These are phyloP conservation scores for Geophilus truncorum DNA, from an alignment of 2,888 invertebrate genomes.

Conservation along the genomic window DNA sequence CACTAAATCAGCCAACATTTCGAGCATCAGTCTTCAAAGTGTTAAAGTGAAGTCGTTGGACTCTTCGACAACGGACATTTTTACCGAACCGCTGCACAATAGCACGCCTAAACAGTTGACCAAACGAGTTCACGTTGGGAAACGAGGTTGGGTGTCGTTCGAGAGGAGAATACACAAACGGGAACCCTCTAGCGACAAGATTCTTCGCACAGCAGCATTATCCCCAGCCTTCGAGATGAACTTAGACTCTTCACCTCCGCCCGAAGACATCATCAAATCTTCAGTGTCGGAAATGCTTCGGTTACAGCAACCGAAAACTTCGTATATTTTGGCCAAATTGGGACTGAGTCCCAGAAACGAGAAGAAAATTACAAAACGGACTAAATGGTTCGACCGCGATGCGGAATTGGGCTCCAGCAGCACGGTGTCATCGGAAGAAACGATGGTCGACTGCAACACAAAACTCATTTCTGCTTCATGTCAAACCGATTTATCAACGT, in stretches of 20 bases:
- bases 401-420: neutral
- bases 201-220: slow-evolving; percentile 41
- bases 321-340: neutral
- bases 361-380: slow-evolving; percentile 3
- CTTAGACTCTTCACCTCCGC: slow-evolving; percentile 47
- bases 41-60: neutral
- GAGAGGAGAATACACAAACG: neutral
- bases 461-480: neutral
- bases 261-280: neutral
- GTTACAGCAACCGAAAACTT: neutral
- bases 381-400: slow-evolving; percentile 12
- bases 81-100: neutral
- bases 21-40: slow-evolving; percentile 31
- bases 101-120: neutral
- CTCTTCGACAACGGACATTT: neutral
- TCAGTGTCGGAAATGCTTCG: neutral
- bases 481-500: neutral
- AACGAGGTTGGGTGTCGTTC: neutral
- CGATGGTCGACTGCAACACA: neutral
- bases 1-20: slow-evolving; percentile 28
- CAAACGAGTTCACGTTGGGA: slow-evolving; percentile 1
- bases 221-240: slow-evolving; percentile 58
- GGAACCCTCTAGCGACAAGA: neutral
- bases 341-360: slow-evolving; percentile 2
- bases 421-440: neutral